Base-by-base conservation (phyloP, 1,140 invertebrate species). In the Octopus sinensis region DNA sequence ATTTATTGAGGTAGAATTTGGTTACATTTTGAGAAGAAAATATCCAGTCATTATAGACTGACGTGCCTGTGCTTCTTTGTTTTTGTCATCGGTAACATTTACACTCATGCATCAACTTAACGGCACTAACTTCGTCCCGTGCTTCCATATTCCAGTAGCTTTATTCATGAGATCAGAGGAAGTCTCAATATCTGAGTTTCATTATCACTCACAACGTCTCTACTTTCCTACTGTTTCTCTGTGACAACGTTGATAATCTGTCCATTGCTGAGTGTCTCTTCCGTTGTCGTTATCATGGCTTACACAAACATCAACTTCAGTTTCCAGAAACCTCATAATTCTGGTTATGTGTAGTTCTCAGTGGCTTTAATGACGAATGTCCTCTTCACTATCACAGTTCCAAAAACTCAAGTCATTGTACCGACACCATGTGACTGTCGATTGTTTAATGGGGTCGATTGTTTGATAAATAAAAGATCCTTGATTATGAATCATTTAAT, bases 21-120 rank as follows among this genome's bases (percentile, higher is more conserved):
- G n/a, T 68, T 68, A 13, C n/a, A 13, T 68, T 68, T 68, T 68
- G 62, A 12, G n/a, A 68, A 68, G 62, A 68, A 68, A 68, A 68
- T 13, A 68, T 68, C 62, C 62, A 68, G 12, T 68, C 62, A 1
- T n/a, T 68, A 13, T 68, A 13, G 62, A 12, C 3, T 2, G 62
- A 68, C 1, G 62, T 68, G 62, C n/a, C 2, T 68, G 62, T 68
- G 62, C n/a, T 68, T 2, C 62, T 68, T 68, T 68, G 62, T 68
- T 68, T 68, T 68, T 68, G 62, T n/a, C 62, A 68, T 13, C 62
- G 62, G n/a, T 68, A 68, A 68, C 62, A 68, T 68, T 68, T 68
- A 68, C 62, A n/a, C 1, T 13, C 12, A 68, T 68, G 62, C 62
- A 68, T 68, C 62, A 68, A 68, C 2, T 68, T 68, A 68, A 68